Conservation (phyloP, 2,888 invertebrate species). For the Axea sp. region DNA sequence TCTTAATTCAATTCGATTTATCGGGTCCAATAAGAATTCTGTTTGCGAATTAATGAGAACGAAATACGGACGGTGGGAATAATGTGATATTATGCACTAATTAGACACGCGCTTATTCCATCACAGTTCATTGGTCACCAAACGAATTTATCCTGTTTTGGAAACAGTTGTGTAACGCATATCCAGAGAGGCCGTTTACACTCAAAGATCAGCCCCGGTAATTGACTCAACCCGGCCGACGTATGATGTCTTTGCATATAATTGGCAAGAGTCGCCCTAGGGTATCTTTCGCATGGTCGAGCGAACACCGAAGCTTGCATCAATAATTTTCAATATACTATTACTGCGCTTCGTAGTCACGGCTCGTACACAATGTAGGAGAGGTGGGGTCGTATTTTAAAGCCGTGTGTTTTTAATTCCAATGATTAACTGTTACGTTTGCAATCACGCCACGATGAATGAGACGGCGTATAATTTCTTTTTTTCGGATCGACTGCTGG, state of each 20-base stretch:
- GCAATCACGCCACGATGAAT: constrained; percentile 17
- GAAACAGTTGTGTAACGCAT: constrained; percentile 22
- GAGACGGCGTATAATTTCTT: constrained; percentile 6
- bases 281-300: constrained; percentile 48
- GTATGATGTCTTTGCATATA: constrained; percentile 51
- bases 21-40: too few species aligned
- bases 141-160: constrained; percentile 39
- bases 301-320: constrained; percentile 33
- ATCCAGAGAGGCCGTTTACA: constrained; percentile 40
- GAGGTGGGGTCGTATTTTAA: constrained; percentile 15
- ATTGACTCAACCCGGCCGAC: constrained; percentile 49
- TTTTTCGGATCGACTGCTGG: constrained; percentile 7
- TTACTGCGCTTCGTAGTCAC: constrained; percentile 27
- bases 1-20: too few species aligned
- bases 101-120: constrained; percentile 13
- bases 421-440: constrained; percentile 39
- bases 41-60: neutral
- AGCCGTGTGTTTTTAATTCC: constrained; percentile 26
- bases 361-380: constrained; percentile 16
- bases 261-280: constrained; percentile 51
- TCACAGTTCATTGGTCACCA: constrained; percentile 30
- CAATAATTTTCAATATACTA: constrained; percentile 49
- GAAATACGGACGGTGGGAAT: constrained; percentile 1
- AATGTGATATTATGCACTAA: constrained; percentile 3
- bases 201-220: constrained; percentile 42